Conservation (phyloP, 2,113 vertebrate genomes). For the Bothrops jararaca region DNA sequence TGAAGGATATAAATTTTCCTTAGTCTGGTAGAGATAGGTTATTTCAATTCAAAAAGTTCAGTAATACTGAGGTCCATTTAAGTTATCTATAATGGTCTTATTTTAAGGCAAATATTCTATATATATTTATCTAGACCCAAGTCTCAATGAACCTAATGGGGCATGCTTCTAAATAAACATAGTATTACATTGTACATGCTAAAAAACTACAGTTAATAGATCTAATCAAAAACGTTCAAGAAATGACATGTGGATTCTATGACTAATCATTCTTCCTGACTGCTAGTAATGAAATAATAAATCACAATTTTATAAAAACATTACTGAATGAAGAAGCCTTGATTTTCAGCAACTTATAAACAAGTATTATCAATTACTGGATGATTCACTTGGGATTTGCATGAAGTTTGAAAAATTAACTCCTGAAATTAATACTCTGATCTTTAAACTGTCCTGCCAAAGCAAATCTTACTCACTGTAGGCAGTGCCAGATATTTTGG, state of each 20-base stretch:
- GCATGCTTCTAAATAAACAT: neutral
- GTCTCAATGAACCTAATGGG: neutral
- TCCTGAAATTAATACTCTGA: neutral
- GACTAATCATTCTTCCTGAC: slow-evolving; percentile 19
- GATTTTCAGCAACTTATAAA: slow-evolving; percentile 2
- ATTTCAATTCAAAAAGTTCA: neutral
- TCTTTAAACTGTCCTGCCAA: slow-evolving; percentile 4
- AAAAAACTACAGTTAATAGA: neutral
- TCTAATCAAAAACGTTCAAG: slow-evolving; percentile 21
- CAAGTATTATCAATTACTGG: slow-evolving; percentile 11
- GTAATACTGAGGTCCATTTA: neutral
- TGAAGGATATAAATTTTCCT: neutral
- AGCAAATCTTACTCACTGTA: neutral
- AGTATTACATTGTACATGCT: neutral
- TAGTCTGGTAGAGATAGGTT: neutral
- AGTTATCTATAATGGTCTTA: neutral
- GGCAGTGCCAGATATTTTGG: slow-evolving; percentile 5
- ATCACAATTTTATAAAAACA: slow-evolving; percentile 7
- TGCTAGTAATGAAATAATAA: slow-evolving; percentile 20
- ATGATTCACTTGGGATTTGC: slow-evolving; percentile 17
- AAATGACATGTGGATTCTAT: slow-evolving; percentile 17
- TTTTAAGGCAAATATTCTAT: neutral
- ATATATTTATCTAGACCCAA: neutral
- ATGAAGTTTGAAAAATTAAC: neutral
- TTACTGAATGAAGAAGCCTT: neutral